These are phyloP conservation scores for Littorina saxatilis DNA, from an alignment of 1,140 invertebrate genomes.

Conservation along the genomic window DNA sequence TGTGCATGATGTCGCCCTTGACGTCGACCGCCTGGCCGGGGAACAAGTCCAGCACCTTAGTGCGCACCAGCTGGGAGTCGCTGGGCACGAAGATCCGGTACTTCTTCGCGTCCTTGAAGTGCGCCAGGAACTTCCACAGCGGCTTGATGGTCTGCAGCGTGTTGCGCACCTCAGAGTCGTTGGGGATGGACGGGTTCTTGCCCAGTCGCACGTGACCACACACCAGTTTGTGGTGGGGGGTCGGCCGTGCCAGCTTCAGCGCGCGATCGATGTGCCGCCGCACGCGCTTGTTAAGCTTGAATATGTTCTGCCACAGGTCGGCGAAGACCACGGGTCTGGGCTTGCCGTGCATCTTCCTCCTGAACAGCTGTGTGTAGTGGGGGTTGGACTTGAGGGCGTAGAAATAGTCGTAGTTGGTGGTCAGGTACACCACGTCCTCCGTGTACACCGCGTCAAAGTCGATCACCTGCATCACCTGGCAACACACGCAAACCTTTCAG, in stretches of 20 bases:
- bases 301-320: conserved; percentile 51
- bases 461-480: conserved; percentile 39
- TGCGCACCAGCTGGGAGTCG: conserved; percentile 48
- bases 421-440: conserved; percentile 54
- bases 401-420: conserved; percentile 59
- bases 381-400: conserved; percentile 52
- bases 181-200: conserved; percentile 53
- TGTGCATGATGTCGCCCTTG: conserved; percentile 54
- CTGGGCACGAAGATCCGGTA: conserved; percentile 59
- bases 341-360: conserved; percentile 40
- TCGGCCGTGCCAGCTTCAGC: conserved; percentile 38
- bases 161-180: conserved; percentile 50
- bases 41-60: conserved; percentile 49
- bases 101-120: conserved; percentile 42
- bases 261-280: conserved; percentile 39
- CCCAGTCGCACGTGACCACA: conserved; percentile 57
- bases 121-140: conserved; percentile 50
- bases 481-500: not conserved
- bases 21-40: conserved; percentile 41
- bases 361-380: conserved; percentile 45
- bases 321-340: conserved; percentile 50
- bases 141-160: conserved; percentile 44
- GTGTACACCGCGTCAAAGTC: conserved; percentile 52
- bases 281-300: conserved; percentile 52
- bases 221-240: conserved; percentile 45